Evolutionary conservation across 2,888 invertebrate species (phyloP).

Genomic region (Danaus chrysippus): DNA sequence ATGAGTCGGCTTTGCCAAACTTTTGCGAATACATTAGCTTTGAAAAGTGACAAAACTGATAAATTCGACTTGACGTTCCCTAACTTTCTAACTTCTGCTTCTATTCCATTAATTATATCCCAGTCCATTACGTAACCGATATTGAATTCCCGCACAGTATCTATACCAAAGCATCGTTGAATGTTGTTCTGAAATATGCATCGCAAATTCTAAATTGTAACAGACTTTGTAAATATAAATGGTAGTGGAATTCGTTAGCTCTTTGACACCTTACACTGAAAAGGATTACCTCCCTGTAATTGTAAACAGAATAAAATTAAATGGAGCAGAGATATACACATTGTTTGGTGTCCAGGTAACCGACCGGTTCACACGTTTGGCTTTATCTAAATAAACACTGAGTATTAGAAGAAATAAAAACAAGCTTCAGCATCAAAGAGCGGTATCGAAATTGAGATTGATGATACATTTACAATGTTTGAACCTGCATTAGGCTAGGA

Average conservation of each 20-base stretch:
- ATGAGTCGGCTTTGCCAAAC: conserved; percentile 63
- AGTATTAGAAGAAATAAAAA: conserved; percentile 5
- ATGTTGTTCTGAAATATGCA: conserved; percentile 26
- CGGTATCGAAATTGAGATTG: conserved; percentile 27
- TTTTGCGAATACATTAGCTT: conserved; percentile 70
- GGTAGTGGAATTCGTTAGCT: conserved; percentile 34
- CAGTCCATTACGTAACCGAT: conserved; percentile 33
- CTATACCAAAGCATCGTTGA: conserved; percentile 35
- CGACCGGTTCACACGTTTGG: neutral
- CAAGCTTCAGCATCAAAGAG: conserved; percentile 7
- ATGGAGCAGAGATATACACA: conserved; percentile 20
- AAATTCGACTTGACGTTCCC: conserved; percentile 57
- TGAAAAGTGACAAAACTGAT: conserved; percentile 60
- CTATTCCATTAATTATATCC: conserved; percentile 17
- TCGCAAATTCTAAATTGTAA: conserved; percentile 20
- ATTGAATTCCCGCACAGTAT: conserved; percentile 2
- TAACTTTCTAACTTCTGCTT: conserved; percentile 25
- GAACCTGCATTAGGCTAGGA: conserved; percentile 9
- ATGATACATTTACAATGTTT: conserved; percentile 24
- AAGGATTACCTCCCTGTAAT: conserved; percentile 56
- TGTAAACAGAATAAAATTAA: conserved; percentile 60
- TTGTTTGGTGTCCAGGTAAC: conserved; percentile 8
- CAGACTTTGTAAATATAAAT: conserved; percentile 31
- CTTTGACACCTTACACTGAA: conserved; percentile 61
- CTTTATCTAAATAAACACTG: conserved; percentile 2